These are phyloP conservation scores for Barbus barbus DNA, from an alignment of 2,113 vertebrate species.

Conservation along the genomic window DNA sequence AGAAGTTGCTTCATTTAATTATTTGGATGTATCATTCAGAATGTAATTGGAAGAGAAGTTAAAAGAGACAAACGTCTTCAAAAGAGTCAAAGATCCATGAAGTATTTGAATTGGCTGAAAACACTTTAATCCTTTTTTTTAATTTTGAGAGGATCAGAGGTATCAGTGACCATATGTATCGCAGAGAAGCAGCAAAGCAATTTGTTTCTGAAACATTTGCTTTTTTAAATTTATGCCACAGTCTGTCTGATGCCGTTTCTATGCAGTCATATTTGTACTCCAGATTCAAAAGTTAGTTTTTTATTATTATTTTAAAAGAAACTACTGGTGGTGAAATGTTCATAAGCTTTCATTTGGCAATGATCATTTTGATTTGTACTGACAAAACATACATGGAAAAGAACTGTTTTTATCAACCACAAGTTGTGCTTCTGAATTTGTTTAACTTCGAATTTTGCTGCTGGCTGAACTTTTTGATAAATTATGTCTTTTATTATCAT, in stretches of 20 bases:
- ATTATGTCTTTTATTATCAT: constrained; percentile 33
- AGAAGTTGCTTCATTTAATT: constrained; percentile 14
- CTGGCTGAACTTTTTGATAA: constrained; percentile 1
- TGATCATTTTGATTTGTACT: not conserved
- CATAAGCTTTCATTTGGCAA: not conserved
- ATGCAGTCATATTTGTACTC: not conserved
- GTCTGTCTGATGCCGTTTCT: not conserved
- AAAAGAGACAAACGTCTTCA: constrained; percentile 13
- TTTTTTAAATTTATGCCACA: not conserved
- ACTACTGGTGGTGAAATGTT: not conserved
- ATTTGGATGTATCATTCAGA: constrained; percentile 7
- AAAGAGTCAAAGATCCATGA: constrained; percentile 29
- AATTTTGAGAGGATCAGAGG: constrained; percentile 27
- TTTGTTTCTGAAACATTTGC: not conserved
- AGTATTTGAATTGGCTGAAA: constrained; percentile 6
- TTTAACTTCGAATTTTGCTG: too few species aligned
- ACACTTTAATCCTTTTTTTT: constrained; percentile 30
- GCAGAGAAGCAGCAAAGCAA: constrained; percentile 16
- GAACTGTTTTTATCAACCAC: not conserved
- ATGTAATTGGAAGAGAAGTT: constrained; percentile 25
- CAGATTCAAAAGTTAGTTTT: too few species aligned
- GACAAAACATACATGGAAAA: not conserved
- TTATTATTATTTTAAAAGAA: not conserved
- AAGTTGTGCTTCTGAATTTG: not conserved
- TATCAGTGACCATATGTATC: constrained; percentile 20